Evolutionary conservation across 2,113 vertebrate species (phyloP).

Genomic region (Equus quagga): DNA sequence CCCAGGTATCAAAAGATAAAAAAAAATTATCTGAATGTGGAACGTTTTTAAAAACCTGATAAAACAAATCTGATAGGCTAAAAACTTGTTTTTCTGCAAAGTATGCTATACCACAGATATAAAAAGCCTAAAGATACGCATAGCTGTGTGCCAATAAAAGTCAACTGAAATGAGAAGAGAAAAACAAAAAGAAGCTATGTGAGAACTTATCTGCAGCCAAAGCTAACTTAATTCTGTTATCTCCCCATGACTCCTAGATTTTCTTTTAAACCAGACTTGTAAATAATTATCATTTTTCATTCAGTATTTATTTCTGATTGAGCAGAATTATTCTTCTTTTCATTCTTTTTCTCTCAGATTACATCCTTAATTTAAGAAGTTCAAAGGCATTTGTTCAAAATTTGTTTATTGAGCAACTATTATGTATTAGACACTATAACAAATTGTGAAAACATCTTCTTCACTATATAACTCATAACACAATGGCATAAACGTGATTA

Average conservation of each 20-base stretch:
- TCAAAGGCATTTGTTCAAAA: no score
- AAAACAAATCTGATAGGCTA: neutral
- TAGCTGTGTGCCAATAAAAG: neutral
- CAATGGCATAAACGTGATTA: no score
- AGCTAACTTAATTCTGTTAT: neutral
- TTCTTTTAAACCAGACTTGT: neutral
- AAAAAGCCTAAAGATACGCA: neutral
- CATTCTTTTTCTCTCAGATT: no score
- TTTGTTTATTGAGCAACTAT: no score
- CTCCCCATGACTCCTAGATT: neutral
- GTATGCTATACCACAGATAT: neutral
- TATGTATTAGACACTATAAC: no score
- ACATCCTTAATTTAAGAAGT: no score
- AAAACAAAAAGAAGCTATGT: neutral
- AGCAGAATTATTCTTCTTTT: no score
- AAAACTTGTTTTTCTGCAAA: slow-evolving; percentile 22
- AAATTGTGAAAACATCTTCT: no score
- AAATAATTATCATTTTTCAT: no score
- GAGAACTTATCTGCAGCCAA: neutral
- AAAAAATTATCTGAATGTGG: neutral
- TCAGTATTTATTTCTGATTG: no score
- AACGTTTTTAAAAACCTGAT: neutral
- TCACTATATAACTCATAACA: no score
- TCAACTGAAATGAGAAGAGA: neutral
- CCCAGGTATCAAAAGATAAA: neutral